A percentile compares a stretch with the other conserved stretches of the same genome.
phyloP scores from a whole-genome alignment of 2,797 vertebrate species.

The Cyprinodon diabolis region DNA sequence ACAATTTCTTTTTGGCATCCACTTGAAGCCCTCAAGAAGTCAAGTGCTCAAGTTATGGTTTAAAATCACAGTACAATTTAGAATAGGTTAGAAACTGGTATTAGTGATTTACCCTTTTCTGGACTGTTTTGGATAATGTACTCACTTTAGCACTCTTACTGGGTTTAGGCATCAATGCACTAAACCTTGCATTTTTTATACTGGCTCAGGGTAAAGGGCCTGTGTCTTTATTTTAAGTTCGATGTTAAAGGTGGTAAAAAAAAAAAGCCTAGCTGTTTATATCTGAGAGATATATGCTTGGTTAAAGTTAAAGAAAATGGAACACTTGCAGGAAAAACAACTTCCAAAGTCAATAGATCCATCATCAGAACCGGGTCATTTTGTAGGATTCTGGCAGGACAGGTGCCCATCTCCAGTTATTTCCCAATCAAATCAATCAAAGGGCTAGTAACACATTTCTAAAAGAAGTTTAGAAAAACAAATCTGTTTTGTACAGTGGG shows the following conservation, averaged over 20 bases:
- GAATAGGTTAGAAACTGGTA: neutral
- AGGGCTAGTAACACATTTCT: neutral
- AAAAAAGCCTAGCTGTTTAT: neutral
- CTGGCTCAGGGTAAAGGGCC: neutral
- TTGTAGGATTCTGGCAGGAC: neutral
- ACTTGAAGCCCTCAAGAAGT: slow-evolving; percentile 8
- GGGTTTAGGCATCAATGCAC: neutral
- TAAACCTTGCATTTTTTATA: neutral
- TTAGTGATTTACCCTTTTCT: neutral
- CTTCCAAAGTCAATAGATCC: too few species aligned
- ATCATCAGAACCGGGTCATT: neutral
- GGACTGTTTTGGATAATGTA: neutral
- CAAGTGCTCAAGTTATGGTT: neutral
- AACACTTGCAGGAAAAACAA: neutral
- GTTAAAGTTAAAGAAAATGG: neutral
- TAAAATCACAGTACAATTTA: neutral
- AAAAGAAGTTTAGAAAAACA: neutral
- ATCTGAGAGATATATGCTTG: neutral
- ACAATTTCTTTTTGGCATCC: slow-evolving; percentile 14
- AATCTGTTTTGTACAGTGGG: neutral
- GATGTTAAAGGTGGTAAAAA: neutral
- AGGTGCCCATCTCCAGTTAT: too few species aligned
- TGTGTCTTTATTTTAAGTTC: too few species aligned
- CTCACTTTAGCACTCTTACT: neutral
- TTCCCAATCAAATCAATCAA: neutral